These are phyloP conservation scores for Oopsacas minuta DNA, from an alignment of 37 sponge, comb jelly and placozoan genomes.

Conservation along the genomic window DNA sequence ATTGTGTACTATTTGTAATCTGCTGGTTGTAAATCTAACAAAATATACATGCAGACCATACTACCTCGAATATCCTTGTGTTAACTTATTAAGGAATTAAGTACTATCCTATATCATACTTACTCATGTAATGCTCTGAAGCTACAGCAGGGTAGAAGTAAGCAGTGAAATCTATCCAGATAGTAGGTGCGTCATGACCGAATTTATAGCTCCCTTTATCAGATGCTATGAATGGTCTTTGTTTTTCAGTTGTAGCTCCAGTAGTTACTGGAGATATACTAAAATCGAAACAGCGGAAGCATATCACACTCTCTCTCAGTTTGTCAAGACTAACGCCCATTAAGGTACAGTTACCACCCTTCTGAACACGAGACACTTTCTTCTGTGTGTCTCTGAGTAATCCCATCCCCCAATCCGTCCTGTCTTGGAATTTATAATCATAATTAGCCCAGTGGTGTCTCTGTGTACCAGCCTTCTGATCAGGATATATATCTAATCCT, in stretches of 20 bases:
- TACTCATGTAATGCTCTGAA: not conserved
- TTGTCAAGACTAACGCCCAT: constrained; percentile 22
- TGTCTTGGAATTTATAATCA: constrained; percentile 31
- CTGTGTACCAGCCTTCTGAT: constrained; percentile 48
- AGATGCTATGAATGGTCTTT: constrained; percentile 41
- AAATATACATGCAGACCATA: no score
- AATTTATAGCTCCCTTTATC: constrained; percentile 65
- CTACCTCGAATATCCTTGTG: no score
- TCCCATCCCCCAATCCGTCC: constrained; percentile 30
- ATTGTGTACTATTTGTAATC: no score
- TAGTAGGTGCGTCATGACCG: constrained; percentile 30
- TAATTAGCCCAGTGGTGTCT: constrained; percentile 53
- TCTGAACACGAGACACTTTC: constrained; percentile 27
- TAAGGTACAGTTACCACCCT: not conserved
- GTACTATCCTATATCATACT: not conserved
- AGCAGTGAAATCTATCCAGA: constrained; percentile 17
- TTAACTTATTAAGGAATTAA: not conserved
- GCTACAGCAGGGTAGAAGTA: not conserved
- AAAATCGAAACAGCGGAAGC: constrained; percentile 44
- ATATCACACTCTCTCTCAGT: constrained; percentile 51
- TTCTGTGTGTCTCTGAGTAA: constrained; percentile 28
- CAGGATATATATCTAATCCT: constrained; percentile 52
- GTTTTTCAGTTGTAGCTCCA: not conserved
- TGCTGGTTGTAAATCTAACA: no score
- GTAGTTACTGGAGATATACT: constrained; percentile 29